Evolutionary conservation across 2,888 invertebrate species (phyloP).

Genomic region (Tenthredo amoena): DNA sequence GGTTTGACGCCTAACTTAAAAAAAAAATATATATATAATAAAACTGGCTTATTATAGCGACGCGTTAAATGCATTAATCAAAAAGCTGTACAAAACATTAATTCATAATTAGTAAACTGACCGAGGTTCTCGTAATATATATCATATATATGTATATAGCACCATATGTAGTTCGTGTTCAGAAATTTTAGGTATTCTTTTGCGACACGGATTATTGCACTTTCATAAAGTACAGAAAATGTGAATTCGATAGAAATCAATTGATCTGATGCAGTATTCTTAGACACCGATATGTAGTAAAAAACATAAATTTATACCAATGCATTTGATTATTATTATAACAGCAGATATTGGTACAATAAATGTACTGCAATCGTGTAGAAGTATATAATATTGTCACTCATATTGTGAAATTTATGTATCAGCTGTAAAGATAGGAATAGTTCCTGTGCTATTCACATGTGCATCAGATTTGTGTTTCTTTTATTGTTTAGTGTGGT

Average conservation of each 20-base stretch:
- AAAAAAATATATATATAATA: slow-evolving; percentile 62
- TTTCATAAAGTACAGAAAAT: not conserved
- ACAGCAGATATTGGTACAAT: not conserved
- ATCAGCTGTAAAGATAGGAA: not conserved
- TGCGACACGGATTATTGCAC: slow-evolving; percentile 2
- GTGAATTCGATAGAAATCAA: not conserved
- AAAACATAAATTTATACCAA: not conserved
- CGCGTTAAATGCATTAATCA: slow-evolving; percentile 71
- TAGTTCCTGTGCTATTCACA: slow-evolving; percentile 27
- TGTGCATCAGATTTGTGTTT: slow-evolving; percentile 48
- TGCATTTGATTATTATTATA: not conserved
- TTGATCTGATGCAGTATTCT: not conserved
- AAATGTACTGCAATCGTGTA: not conserved
- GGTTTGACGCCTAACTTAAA: slow-evolving; percentile 64
- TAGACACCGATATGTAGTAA: not conserved
- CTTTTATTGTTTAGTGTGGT: slow-evolving; percentile 72
- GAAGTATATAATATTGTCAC: not conserved
- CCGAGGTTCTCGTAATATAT: slow-evolving; percentile 64
- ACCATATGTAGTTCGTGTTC: slow-evolving; percentile 62
- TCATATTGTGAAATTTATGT: slow-evolving; percentile 18
- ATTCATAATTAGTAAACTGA: slow-evolving; percentile 67
- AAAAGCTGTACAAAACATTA: slow-evolving; percentile 75
- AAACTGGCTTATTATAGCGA: slow-evolving; percentile 65
- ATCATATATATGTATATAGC: slow-evolving; percentile 62
- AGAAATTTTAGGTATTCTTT: slow-evolving; percentile 3